Evolutionary conservation across 2,797 vertebrate species (phyloP).

Genomic region (Pseudochromis fuscus): DNA sequence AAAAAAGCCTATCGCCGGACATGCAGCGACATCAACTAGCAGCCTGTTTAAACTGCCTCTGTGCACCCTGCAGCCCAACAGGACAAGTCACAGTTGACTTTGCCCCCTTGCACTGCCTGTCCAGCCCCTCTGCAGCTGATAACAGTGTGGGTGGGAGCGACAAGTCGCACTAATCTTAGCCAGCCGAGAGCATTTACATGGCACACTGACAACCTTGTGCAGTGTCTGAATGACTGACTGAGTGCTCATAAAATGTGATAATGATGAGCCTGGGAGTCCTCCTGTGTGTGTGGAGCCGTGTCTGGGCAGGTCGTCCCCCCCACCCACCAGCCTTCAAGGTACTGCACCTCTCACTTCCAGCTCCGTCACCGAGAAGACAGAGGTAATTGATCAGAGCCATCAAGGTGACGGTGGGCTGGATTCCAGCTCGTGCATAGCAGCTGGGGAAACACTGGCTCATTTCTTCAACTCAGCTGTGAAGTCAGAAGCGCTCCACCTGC

Average conservation of each 20-base stretch:
- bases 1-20: too few relatives aligned
- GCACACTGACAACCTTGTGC: conserved; percentile 65
- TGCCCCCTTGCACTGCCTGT: conserved; percentile 62
- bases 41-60: conserved; percentile 52
- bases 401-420: conserved; percentile 45
- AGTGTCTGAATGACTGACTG: conserved; percentile 64
- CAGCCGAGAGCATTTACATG: conserved; percentile 71
- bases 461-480: conserved; percentile 62
- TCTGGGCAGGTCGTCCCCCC: conserved; percentile 45
- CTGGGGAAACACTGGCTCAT: conserved; percentile 54
- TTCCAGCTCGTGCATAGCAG: conserved; percentile 60
- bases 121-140: conserved; percentile 64
- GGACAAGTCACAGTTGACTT: conserved; percentile 75
- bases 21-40: background rate
- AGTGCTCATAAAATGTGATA: conserved; percentile 80
- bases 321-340: conserved; percentile 53
- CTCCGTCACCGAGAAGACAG: conserved; percentile 50
- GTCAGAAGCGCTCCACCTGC: conserved; percentile 80
- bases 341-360: conserved; percentile 66
- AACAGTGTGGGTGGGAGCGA: conserved; percentile 67
- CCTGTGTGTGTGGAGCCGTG: conserved; percentile 56
- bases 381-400: conserved; percentile 68
- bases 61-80: conserved; percentile 48
- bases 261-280: conserved; percentile 75
- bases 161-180: conserved; percentile 63